Base-by-base conservation (phyloP, 2,113 vertebrate species). In the Lipophrys pholis region DNA sequence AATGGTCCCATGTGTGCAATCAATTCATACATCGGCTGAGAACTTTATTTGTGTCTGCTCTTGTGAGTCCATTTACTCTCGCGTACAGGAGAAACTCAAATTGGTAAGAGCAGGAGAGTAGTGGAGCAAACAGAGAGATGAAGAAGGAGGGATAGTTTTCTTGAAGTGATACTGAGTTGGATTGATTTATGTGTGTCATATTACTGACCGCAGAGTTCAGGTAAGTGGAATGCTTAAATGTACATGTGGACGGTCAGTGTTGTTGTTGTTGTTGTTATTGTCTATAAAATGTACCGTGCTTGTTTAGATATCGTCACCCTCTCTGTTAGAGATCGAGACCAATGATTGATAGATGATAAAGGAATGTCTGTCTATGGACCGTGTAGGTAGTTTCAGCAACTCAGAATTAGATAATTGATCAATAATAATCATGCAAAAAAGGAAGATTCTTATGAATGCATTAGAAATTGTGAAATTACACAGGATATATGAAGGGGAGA, bases 1-100 rank as follows among this genome's bases (percentile, higher is more conserved):
- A 30, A 59, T 72, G 61, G 54, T 69, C 73, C 71, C 45, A 5
- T 6, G 55, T 60, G 78, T 76, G 63, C 67, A 7, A 79, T 74
- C 42, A 80, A 72, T 54, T 39, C 56, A 15, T 54, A 40, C 67
- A 39, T 61, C 8, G 67, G 8, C 80, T 73, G 58, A 48, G 0
- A 6, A 42, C 62, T 51, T 11, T 69, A 51, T 43, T 11, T 67
- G 17, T 38, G 42, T 39, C n/a, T 57, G 36, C 38, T 21, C 42
- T 16, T 35, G 12, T 57, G 46, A 50, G 55, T 49, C 68, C 10
- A 55, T 55, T 70, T 41, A 51, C 38, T 55, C 4, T 45, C 41
- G 40, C 11, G 8, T 63, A 43, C 16, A 10, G 55, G 12, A 50
- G 53, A 48, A 73, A 42, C 42, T 49, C 5, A 35, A 49, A 39